Evolutionary conservation across 2,113 vertebrate genomes (phyloP), one percentile per base, ranked within the genome.

Genomic region (Pipra filicauda): DNA sequence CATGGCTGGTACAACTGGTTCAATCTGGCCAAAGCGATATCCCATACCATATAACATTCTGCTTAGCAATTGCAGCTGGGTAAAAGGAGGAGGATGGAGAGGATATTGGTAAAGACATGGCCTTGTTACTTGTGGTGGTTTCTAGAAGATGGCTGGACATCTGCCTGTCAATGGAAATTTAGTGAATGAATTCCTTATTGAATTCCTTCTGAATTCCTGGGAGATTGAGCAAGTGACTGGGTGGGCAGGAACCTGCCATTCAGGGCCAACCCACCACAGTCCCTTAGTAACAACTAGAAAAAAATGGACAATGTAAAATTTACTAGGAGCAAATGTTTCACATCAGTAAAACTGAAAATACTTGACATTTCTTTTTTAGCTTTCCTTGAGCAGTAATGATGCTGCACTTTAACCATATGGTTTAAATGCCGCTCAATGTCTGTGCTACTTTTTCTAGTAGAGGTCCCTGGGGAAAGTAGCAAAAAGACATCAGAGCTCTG

Each of bases 141-240:
- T 85, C 12, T 37, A 48, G 41, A 28, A 26, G 22, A 20, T 35
- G 23, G 15, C 33, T 49, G 35, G 39, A 4, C 11, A 75, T 72
- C 39, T 83, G 7, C 44, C 13, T 79, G 33, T 39, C 1, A 3
- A 12, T 46, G 33, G 33, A 10, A 76, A 65, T 59, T 59, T 31
- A 57, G 17, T 22, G 37, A 69, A 55, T 37, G 0, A 81, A 65
- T 81, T 81, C 65, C 8, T 5, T 39, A 35, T 2, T 39, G 26
- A 73, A 73, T 75, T 76, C 30, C 27, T 48, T 55, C 31, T 70
- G 30, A 24, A 52, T 66, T 87, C 20, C 26, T 31, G 17, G 35
- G 9, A 8, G 1, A 8, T 11, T 18, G 30, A 59, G 26, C 30
- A 71, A 44, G 33, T 0, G 0, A 30, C 64, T 7, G 15, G 7